These are phyloP conservation scores for Platalea minor DNA, from an alignment of 2,797 vertebrate species.

Conservation along the genomic window DNA sequence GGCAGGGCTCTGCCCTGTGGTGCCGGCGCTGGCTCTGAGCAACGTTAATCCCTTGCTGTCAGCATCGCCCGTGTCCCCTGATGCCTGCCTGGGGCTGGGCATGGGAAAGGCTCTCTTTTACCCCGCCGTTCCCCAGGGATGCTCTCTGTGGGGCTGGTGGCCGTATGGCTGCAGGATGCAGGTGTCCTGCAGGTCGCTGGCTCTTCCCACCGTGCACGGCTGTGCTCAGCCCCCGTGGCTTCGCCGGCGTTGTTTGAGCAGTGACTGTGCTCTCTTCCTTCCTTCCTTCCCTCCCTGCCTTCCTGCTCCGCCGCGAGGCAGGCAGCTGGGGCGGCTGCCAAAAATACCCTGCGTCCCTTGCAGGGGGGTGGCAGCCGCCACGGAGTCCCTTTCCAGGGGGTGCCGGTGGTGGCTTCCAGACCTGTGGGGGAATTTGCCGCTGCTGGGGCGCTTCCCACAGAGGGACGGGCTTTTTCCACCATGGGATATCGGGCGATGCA, in stretches of 20 bases:
- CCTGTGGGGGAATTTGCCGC: background rate
- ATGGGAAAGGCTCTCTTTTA: background rate
- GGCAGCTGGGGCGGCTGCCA: background rate
- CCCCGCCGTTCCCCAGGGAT: background rate
- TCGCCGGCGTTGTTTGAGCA: background rate
- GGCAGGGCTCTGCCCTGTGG: background rate
- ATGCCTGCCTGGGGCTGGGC: background rate
- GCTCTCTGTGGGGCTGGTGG: background rate
- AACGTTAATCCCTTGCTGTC: background rate
- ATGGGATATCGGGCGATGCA: fast-evolving
- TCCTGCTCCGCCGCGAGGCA: fast-evolving
- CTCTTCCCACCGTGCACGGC: background rate
- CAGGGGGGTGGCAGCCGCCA: background rate
- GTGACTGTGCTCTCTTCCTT: background rate
- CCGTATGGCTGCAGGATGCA: background rate
- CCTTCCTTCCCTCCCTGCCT: background rate
- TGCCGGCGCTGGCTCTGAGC: fast-evolving
- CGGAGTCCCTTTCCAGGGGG: background rate
- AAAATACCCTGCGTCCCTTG: background rate
- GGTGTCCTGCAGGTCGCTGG: background rate
- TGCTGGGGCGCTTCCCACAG: background rate
- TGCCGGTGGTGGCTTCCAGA: background rate
- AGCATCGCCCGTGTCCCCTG: background rate
- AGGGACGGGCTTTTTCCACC: background rate
- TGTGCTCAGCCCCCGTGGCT: fast-evolving